phyloP scores from a whole-genome alignment of 2,797 vertebrate species.

The Chloroceryle inda region DNA sequence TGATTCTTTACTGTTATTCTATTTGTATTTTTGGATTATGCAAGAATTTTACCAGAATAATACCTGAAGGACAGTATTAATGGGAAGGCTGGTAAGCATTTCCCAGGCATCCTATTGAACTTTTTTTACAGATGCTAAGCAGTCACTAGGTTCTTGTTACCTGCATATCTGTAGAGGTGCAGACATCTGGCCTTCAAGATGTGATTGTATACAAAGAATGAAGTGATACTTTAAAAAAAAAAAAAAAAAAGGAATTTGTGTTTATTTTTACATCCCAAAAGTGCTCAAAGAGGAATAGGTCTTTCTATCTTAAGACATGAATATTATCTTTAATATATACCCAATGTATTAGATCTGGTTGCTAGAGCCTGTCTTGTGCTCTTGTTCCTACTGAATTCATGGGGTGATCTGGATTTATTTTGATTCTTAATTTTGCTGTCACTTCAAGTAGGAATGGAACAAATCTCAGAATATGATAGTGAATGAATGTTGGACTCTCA shows the following conservation, averaged over 20 bases:
- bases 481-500: conserved; percentile 1
- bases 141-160: not conserved
- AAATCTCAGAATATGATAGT: not conserved
- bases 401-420: not conserved
- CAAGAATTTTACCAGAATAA: not conserved
- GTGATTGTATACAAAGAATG: not conserved
- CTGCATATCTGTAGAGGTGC: not conserved
- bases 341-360: not conserved
- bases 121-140: not conserved
- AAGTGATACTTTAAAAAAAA: not conserved
- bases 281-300: not conserved
- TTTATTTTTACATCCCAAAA: not conserved
- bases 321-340: not conserved
- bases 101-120: not conserved
- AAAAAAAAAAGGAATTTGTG: not conserved
- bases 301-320: not conserved
- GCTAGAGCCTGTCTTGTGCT: not conserved
- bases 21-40: not conserved
- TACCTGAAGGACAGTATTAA: not conserved
- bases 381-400: not conserved
- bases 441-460: not conserved
- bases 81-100: not conserved
- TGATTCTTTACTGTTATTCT: not conserved
- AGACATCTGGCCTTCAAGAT: not conserved
- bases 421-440: not conserved